Evolutionary conservation across 2,113 vertebrate genomes (phyloP), one percentile per base, ranked within the genome.

Genomic region (Seriola aureovittata): DNA sequence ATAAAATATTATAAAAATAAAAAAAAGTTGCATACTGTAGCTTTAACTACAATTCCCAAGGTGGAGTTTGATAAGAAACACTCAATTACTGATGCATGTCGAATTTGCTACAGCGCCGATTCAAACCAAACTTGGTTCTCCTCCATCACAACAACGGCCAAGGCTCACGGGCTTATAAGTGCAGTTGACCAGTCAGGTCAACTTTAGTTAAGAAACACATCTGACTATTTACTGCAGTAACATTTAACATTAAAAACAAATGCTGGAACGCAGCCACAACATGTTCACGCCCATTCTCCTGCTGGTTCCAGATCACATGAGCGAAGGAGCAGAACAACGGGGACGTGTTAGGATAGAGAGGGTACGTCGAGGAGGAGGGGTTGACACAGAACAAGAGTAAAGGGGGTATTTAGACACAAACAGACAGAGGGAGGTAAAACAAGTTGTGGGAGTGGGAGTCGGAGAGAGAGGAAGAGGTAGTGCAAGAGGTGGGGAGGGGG

Each of bases 361-460:
- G 14, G 23, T 2, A 58, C 50, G 14, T 13, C 8, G 19, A 10
- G 58, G 8, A 34, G 13, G 13, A 54, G 4, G 63, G 1, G 50
- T 14, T 64, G 32, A 71, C 65, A 23, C 48, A 48, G 25, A 76
- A 60, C 23, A 23, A 50, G 64, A 8, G n/a, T 62, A 12, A 17
- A 52, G 40, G 19, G 14, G 25, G 11, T 29, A 50, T 69, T 46
- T 32, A 67, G 29, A 73, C 19, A 40, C 23, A 59, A 46, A 44
- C 36, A 79, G 38, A 65, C n/a, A 78, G 64, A 32, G n/a, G 68
- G 67, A 78, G 80, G 76, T 65, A 52, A 70, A 85, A 69, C 66
- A 46, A 63, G 55, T 44, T 74, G 66, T 44, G 25, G 55, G 67
- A 70, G 38, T 50, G 32, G 46, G 59, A 59, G 42, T 46, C 13